Base-by-base conservation (phyloP, 2,797 vertebrate genomes). In the Amblyopsis hoosieri region DNA sequence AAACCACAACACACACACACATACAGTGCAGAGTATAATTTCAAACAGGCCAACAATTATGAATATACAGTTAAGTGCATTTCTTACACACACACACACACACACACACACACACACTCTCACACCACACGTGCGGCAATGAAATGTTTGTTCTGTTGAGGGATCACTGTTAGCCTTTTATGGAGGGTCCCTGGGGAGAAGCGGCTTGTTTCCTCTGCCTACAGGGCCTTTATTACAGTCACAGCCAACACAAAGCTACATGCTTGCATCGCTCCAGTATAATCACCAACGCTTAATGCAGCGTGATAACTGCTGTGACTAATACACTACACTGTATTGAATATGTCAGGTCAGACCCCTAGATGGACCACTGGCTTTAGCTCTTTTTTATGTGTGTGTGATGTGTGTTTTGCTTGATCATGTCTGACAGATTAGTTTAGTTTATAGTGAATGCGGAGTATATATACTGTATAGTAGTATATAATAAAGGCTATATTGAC, bases 41-140 rank as follows among this genome's bases (percentile, higher is more conserved):
- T 42, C 37, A 42, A 42, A 42, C 37, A 42, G 1, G 6, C 37
- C 4, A 42, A 15, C 57, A 60, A 45, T 48, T 19, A 50, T 58
- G 50, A 46, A 50, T 15, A 56, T 51, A 59, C 33, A 60, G 23
- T 29, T 3, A 13, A 37, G 17, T 37, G 13, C 37, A 12, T 23
- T 17, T 29, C 54, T 54, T 51, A 59, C 60, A 62, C 17, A 56
- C 10, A 9, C 57, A 59, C 60, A 62, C 17, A 56, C 10, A 9
- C 7, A 33, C 29, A 54, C 12, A 56, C 42, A 56, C 15, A 54
- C 33, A 57, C 13, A 67, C 50, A 57, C 54, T 58, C 57, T 19
- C 46, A 56, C 50, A 53, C 50, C 57, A 15, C 60, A 66, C 23
- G 23, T 29, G 64, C 76, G 75, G 83, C 84, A 78, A 85, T 79